These are phyloP conservation scores for Pygmarrhopalites habei DNA, from an alignment of 1,140 invertebrate species.

Conservation along the genomic window DNA sequence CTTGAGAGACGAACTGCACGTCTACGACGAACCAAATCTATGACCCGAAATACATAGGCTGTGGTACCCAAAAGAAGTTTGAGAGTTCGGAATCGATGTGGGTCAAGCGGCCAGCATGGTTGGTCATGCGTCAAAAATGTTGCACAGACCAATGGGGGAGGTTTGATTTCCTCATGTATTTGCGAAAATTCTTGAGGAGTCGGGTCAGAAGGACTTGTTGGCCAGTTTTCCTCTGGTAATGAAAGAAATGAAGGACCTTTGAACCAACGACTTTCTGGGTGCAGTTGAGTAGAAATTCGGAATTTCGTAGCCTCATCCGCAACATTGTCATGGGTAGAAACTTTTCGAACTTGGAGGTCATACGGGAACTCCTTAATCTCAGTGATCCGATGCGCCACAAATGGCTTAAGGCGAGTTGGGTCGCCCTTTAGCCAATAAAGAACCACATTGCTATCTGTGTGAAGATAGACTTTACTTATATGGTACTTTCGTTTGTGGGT, in stretches of 20 bases:
- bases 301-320: slow-evolving; percentile 2
- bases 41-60: neutral
- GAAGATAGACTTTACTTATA: neutral
- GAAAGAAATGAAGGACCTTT: slow-evolving; percentile 2
- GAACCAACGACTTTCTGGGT: neutral
- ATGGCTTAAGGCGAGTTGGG: neutral
- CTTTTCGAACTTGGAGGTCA: neutral
- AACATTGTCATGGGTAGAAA: slow-evolving; percentile 4
- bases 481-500: neutral
- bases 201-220: neutral
- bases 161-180: neutral
- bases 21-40: neutral
- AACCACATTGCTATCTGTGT: neutral
- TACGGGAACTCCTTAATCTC: slow-evolving; percentile 1
- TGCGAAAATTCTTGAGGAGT: neutral
- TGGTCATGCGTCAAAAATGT: neutral
- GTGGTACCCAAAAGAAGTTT: neutral
- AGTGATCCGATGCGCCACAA: neutral
- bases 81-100: neutral
- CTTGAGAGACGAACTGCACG: too few species aligned
- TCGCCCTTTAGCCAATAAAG: neutral
- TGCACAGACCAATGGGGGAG: neutral
- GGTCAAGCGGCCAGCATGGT: too few species aligned
- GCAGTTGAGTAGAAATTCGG: neutral
- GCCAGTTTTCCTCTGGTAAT: neutral